Base-by-base conservation (phyloP, 2,888 invertebrate species). In the Disparrhopalites patrizii region DNA sequence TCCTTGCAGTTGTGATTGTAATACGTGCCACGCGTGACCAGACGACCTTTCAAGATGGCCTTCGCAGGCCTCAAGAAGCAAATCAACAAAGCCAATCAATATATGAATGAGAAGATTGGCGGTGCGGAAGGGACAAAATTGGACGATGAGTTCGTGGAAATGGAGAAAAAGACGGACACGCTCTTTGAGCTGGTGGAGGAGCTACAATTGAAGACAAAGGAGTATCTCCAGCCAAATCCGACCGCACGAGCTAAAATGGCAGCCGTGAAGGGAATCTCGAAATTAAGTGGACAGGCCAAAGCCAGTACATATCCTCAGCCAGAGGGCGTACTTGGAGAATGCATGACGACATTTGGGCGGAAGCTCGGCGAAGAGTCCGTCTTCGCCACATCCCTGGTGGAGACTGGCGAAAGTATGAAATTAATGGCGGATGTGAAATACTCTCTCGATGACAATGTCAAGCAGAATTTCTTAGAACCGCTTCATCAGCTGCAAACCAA, bases 111-210 rank as follows among this genome's bases (percentile, higher is more conserved):
- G 82, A 98, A 98, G 83, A 97, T 99, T 89, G 99, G 98, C 73
- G 97, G 97, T 80, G 99, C 97, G 75, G 98, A 99, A 82, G 97
- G 98, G 81, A 99, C 99, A 3, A 97, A 97, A 82, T 85, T 99
- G 79, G 98, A 98, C 82, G 88, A 97, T 82, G 97, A 98, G 79
- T 99, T 97, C 81, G 86, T 92, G 84, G 97, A 98, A 80, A 97
- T 99, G 97, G 99, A 99, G 85, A 89, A 93, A 95, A 97, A 96
- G 90, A 95, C 97, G 76, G 99, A 99, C 81, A 92, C 97, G 65
- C 96, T 96, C 70, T 91, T 90, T 77, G 97, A 97, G 80, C 82
- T 99, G 77, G 95, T 99, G 38, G 97, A 97, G 79, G 98, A 98
- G 78, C 82, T 99, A 75, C 94, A 98, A 13, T 13, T 57, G 23